Conservation (phyloP, 2,113 vertebrate species). For the Pachypanchax playfairii region DNA sequence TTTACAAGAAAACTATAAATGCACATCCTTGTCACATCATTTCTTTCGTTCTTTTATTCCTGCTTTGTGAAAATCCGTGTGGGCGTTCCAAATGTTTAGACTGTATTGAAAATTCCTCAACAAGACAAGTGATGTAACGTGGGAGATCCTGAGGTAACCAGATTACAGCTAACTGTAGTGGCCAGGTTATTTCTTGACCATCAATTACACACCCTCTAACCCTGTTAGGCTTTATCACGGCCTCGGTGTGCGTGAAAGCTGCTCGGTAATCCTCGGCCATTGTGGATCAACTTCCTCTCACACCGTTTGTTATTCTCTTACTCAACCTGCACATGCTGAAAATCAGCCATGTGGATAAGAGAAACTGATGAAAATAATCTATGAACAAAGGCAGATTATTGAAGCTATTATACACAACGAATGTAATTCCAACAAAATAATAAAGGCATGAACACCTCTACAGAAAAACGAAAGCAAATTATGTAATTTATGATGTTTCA, state of each 20-base stretch:
- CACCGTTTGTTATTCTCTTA: background rate
- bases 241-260: background rate
- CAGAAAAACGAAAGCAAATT: too few relatives aligned
- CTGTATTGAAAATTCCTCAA: background rate
- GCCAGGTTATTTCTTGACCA: conserved; percentile 17
- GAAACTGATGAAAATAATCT: background rate
- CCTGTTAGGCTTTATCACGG: conserved; percentile 17
- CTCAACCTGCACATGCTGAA: conserved; percentile 1
- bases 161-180: conserved; percentile 45
- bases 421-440: too few relatives aligned
- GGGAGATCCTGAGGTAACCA: conserved; percentile 24
- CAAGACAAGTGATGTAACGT: conserved; percentile 33
- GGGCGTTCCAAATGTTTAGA: background rate
- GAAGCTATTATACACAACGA: too few relatives aligned
- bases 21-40: too few relatives aligned
- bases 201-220: conserved; percentile 57
- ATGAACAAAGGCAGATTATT: background rate
- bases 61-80: too few relatives aligned
- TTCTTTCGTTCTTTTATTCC: too few relatives aligned
- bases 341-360: background rate
- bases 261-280: conserved; percentile 16
- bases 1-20: too few relatives aligned
- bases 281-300: conserved; percentile 10
- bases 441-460: too few relatives aligned
- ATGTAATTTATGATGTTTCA: too few relatives aligned